Percentiles rank a stretch among this genome's conserved stretches.
Conservation (phyloP, 2,113 vertebrate species). For the Alaudala cheleensis region DNA sequence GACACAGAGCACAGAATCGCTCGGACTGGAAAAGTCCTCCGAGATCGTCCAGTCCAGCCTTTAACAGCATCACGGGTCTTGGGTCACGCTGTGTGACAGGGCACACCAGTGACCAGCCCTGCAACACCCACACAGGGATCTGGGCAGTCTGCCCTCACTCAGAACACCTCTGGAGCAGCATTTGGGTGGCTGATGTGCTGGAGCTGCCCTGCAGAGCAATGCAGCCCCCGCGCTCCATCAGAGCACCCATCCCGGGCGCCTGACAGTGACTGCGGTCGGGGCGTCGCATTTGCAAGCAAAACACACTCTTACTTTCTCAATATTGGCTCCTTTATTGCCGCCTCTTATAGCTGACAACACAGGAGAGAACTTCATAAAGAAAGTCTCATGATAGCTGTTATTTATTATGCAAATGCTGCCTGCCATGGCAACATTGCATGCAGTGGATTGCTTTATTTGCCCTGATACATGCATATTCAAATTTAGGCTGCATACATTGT, state of each 20-base stretch:
- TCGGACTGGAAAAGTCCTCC: neutral
- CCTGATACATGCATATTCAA: slow-evolving; percentile 72
- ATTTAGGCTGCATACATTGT: slow-evolving; percentile 69
- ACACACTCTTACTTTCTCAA: slow-evolving; percentile 66
- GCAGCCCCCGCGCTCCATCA: neutral
- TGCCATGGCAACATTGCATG: slow-evolving; percentile 78
- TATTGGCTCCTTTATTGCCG: slow-evolving; percentile 68
- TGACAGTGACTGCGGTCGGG: slow-evolving; percentile 5
- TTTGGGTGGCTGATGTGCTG: neutral
- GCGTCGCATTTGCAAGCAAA: slow-evolving; percentile 52
- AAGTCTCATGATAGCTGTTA: slow-evolving; percentile 80
- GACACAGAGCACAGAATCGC: accelerated
- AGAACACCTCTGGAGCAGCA: neutral
- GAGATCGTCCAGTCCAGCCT: accelerated
- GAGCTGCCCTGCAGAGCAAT: neutral
- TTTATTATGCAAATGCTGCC: slow-evolving; percentile 78
- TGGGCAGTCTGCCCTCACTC: neutral
- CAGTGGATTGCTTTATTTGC: slow-evolving; percentile 72
- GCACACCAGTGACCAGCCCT: neutral
- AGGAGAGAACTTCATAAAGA: slow-evolving; percentile 76
- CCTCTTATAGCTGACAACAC: slow-evolving; percentile 71
- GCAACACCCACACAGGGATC: neutral
- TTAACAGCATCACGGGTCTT: neutral
- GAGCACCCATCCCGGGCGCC: neutral
- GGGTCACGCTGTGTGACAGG: neutral